Evolutionary conservation across 92 coral and sea anemone species (phyloP).

Genomic region (Hydrozoanthus gracilis): DNA sequence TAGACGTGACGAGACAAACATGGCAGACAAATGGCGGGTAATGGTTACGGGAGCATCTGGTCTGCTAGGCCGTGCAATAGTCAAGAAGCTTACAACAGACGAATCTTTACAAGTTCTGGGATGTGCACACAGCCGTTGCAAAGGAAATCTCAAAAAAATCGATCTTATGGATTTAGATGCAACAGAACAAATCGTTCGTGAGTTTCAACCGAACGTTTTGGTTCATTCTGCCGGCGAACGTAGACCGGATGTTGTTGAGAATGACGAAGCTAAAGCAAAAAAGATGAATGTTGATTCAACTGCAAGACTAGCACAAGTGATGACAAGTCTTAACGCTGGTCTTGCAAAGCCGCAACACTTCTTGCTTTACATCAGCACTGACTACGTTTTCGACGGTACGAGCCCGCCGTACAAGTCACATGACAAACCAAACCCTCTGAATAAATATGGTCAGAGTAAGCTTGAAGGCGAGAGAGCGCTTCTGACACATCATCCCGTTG

Average conservation of each 20-base stretch:
- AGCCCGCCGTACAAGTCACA: constrained; percentile 79
- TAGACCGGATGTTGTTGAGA: constrained; percentile 84
- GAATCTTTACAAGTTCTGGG: constrained; percentile 76
- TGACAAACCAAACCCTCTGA: constrained; percentile 85
- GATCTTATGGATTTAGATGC: constrained; percentile 83
- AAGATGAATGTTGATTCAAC: constrained; percentile 79
- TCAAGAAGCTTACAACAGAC: constrained; percentile 66
- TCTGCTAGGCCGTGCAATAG: constrained; percentile 84
- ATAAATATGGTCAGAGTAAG: constrained; percentile 85
- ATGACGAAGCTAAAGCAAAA: constrained; percentile 66
- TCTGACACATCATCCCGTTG: constrained; percentile 54
- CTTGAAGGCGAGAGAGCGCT: constrained; percentile 78
- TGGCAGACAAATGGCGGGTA: constrained; percentile 74
- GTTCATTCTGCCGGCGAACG: constrained; percentile 89
- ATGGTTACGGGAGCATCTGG: constrained; percentile 91
- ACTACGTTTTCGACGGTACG: constrained; percentile 91
- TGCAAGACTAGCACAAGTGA: constrained; percentile 64
- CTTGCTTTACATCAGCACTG: constrained; percentile 87
- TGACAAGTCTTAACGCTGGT: constrained; percentile 69
- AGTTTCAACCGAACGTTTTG: constrained; percentile 79
- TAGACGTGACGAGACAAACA: constrained; percentile 18
- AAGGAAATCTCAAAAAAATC: constrained; percentile 69
- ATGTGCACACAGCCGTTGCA: constrained; percentile 80
- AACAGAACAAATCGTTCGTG: constrained; percentile 68
- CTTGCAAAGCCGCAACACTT: constrained; percentile 69